These are phyloP conservation scores for Paragorgia papillata DNA, from an alignment of 92 coral and sea anemone genomes.

Conservation along the genomic window DNA sequence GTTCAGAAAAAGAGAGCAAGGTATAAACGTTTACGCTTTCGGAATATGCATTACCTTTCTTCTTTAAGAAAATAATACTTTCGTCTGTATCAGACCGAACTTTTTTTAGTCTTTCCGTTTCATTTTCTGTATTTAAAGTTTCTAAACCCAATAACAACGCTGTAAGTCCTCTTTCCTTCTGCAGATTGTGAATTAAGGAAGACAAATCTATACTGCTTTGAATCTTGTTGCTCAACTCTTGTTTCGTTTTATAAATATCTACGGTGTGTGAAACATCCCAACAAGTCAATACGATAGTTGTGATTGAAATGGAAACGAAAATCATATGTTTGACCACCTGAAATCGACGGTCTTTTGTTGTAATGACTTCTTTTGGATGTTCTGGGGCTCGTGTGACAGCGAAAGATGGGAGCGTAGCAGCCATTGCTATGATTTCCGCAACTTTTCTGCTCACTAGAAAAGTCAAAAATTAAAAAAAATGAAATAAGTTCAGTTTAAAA, in stretches of 20 bases:
- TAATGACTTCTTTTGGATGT: neutral
- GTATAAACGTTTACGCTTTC: conserved; percentile 40
- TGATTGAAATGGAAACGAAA: neutral
- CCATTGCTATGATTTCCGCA: neutral
- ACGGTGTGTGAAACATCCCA: conserved; percentile 19
- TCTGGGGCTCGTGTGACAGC: conserved; percentile 18
- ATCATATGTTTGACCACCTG: conserved; percentile 8
- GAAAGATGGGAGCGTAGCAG: neutral
- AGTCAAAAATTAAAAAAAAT: too few relatives aligned
- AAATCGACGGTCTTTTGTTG: conserved; percentile 11
- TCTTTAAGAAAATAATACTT: neutral
- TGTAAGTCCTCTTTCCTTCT: conserved; percentile 24
- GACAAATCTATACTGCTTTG: conserved; percentile 23
- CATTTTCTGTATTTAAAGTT: neutral
- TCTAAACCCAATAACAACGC: conserved; percentile 1
- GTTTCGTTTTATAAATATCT: neutral
- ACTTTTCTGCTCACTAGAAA: too few relatives aligned
- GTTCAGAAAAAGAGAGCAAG: neutral
- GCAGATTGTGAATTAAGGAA: conserved; percentile 24
- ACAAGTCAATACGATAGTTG: neutral
- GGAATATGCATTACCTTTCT: conserved; percentile 7
- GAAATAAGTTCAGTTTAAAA: too few relatives aligned
- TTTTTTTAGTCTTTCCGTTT: neutral
- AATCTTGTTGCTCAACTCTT: neutral
- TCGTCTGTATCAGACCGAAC: conserved; percentile 12